A percentile compares a stretch with the other conserved stretches of the same genome.
phyloP scores from a whole-genome alignment of 2,113 vertebrate genomes.

The Chunga burmeisteri region DNA sequence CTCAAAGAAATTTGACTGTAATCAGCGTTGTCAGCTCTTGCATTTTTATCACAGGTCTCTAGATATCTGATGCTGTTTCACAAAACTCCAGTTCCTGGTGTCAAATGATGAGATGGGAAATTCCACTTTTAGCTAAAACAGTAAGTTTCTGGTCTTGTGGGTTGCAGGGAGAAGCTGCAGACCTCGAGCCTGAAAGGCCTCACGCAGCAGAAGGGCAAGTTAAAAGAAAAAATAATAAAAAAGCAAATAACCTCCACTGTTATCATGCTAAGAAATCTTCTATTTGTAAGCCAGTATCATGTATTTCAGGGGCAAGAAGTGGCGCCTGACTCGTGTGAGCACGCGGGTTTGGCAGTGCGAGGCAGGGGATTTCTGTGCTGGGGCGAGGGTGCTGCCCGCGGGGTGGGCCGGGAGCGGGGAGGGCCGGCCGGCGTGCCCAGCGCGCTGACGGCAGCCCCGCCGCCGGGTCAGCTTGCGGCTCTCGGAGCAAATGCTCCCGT shows the following conservation, averaged over 20 bases:
- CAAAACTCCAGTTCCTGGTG: neutral
- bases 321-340: neutral
- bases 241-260: neutral
- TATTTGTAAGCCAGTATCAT: neutral
- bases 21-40: neutral
- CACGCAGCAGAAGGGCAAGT: neutral
- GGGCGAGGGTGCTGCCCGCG: accelerated
- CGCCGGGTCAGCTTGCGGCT: accelerated
- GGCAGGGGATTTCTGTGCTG: neutral
- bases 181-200: neutral
- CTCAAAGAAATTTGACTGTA: neutral
- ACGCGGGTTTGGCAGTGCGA: neutral
- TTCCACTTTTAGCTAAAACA: neutral
- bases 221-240: neutral
- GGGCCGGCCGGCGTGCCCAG: accelerated
- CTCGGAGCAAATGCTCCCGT: neutral
- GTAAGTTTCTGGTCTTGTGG: neutral
- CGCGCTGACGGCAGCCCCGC: neutral
- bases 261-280: neutral
- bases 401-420: neutral
- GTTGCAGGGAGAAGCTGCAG: neutral
- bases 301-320: neutral
- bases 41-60: neutral
- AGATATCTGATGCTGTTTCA: neutral
- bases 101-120: neutral